Evolutionary conservation across 2,113 vertebrate species (phyloP), one percentile per base, ranked within the genome.

Genomic region (Diphyllodes magnificus): DNA sequence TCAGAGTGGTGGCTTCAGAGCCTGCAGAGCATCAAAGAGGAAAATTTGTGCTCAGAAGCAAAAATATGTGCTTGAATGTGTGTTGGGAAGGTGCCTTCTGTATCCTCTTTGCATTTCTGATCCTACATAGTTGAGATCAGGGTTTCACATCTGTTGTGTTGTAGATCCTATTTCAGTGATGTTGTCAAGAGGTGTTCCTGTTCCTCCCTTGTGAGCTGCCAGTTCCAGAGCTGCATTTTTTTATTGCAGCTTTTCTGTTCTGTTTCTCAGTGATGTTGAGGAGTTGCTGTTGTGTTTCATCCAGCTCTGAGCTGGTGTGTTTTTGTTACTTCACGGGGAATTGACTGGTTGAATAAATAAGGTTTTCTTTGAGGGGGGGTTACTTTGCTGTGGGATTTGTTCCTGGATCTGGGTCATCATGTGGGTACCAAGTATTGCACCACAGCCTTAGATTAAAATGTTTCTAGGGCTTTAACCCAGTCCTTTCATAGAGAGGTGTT

Each of bases 391-490:
- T 85, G 78, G 90, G 78, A 79, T 95, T 95, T 77, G 17, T 71
- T 94, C 18, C 72, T 89, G 60, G 56, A 94, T 94, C 64, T 84
- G 42, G 73, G 56, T 89, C 73, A 76, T 92, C 78, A 11, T 87
- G 87, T 93, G 82, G 84, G 78, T 79, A 75, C 73, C 69, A 49
- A 71, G 47, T 82, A n/a, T 85, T 87, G 65, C 61, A 82, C 30
- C 65, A 85, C 61, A 94, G 70, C 64, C 59, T 86, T 69, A 73
- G 88, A 73, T 92, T 89, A 86, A 83, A 91, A 91, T 77, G 76
- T 54, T 93, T 88, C 47, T 64, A 65, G 75, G 85, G 66, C 71
- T 93, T 95, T 49, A 86, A 50, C 49, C 28, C 63, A 40, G 70
- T 56, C 44, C 37, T 82, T 39, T 82, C 54, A 51, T 2, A 64